Base-by-base conservation (phyloP, 1,140 invertebrate species). In the Aphaenogaster ashmeadi region DNA sequence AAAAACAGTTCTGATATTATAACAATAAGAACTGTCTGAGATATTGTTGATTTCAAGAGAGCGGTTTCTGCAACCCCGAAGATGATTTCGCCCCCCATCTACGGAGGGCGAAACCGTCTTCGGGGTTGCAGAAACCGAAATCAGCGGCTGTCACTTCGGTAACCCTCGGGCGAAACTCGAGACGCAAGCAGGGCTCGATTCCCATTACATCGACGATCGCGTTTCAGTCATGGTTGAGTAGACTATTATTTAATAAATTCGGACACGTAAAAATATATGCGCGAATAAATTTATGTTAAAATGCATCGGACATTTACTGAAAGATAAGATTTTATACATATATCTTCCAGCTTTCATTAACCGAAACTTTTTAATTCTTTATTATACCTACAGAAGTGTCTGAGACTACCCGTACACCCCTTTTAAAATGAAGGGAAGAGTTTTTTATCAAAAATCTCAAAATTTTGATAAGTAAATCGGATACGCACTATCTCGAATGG, bases 101-200 rank as follows among this genome's bases (percentile, higher is more conserved):
- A 6, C 33, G 44, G 38, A 47, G 41, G 27, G 18, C 7, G 44
- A 79, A 66, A 79, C 6, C 41, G 62, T 9, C 41, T 27, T 79
- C 41, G 58, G 27, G 41, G 3, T n/a, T 66, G 7, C 11, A 47
- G 77, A 58, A 83, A 83, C 38, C 38, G 52, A 81, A 81, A 81
- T 74, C 50, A 74, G 74, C 36, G 79, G 56, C 67, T 83, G 79
- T 74, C 50, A 74, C 64, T 72, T 72, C 5, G 18, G 33, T 13
- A 50, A 41, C 36, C 67, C 50, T 74, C 15, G 5, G 36, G 50
- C 66, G 79, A 83, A 72, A 81, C 15, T 81, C 13, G 47, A 81
- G 47, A 74, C 36, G 52, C 64, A 36, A 47, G 36, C n/a, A 21
- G 33, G 21, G 27, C 18, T 36, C 44, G 41, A 79, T 47, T 79